Evolutionary conservation across 2,888 invertebrate species (phyloP), one percentile per base, ranked within the genome.

Genomic region (Pediacus dermestoides): DNA sequence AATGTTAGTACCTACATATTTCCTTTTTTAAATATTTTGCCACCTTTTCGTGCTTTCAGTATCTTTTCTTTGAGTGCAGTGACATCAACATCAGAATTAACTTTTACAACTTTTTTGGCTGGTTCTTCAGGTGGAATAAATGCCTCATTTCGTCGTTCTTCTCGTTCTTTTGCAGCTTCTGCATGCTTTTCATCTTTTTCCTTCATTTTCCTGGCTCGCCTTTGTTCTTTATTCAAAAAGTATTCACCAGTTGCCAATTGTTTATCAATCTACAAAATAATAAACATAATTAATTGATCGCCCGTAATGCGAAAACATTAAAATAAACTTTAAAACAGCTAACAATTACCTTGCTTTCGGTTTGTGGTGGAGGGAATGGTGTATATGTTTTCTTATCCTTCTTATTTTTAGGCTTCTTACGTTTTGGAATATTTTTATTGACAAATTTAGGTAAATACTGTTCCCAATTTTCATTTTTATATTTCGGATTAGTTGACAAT

Each of bases 401-500:
- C 70, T 89, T 92, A 55, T 85, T 85, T 64, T 87, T 88, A 2
- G 91, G 89, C 63, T 90, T 83, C 62, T 92, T 93, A 9, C 91
- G 76, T 64, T 91, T 88, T 51, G 79, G 88, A 1, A 91, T 81
- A 73, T 88, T 96, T 68, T 94, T 89, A 50, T 73, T 83, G 37
- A 80, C 80, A 67, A 95, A 96, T 59, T 92, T 91, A 0, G 99
- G 99, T 51, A 99, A 70, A 70, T 96, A 99, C 48, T 96, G 75
- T 21, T 93, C 91, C 99, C 99, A 99, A 64, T 88, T 92, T 68
- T 96, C 94, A 67, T 90, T 83, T 64, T 85, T 87, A 36, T 99
- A 67, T 59, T 82, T 84, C 0, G 94, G 88, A 74, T 99, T 92
- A 70, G 94, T 95, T 57, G 88, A 85, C 37, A 99, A 70, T 70